Evolutionary conservation across 1,140 invertebrate genomes (phyloP), one percentile per base, ranked within the genome.

Genomic region (Lucilia cuprina): DNA sequence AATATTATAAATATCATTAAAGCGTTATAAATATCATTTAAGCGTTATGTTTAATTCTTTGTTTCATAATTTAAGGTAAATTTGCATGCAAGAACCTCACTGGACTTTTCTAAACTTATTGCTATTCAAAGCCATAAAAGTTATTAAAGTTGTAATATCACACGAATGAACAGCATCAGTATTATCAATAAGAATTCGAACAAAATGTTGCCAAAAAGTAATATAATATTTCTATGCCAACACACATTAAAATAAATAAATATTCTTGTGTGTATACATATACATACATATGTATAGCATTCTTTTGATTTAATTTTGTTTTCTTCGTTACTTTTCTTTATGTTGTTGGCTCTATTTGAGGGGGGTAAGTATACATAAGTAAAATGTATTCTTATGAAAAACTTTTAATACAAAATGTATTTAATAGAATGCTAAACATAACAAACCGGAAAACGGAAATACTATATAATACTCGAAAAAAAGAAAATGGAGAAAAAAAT

Each of bases 381-480:
- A 41, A 41, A 41, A 1, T 41, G 10, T 8, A 41, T 41, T 60
- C n/a, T 60, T n/a, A 60, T n/a, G 55, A 60, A n/a, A 60, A 60
- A 60, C 13, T 60, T 60, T 60, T 60, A 60, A 60, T 60, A 60
- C n/a, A n/a, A 60, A 60, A 60, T 60, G 55, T 60, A 60, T 60
- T 60, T 60, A 60, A 60, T 60, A 60, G 55, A n/a, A 60, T 60
- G 55, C 55, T 60, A 60, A 60, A 60, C 14, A 60, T 60, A 60
- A 60, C 55, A 60, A 60, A 60, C 55, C 55, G 55, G 55, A 60
- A 60, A 60, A 60, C 55, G 55, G 55, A 60, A 60, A 60, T 60
- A 60, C 55, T 60, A 60, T 60, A 17, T 60, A 60, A 60, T 60
- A 60, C 55, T 17, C 14, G 41, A 41, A 60, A 60, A n/a, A 55